A percentile compares a stretch with the other conserved stretches of the same genome.
phyloP scores from a whole-genome alignment of 1,140 invertebrate genomes.

The Drosophila tani region DNA sequence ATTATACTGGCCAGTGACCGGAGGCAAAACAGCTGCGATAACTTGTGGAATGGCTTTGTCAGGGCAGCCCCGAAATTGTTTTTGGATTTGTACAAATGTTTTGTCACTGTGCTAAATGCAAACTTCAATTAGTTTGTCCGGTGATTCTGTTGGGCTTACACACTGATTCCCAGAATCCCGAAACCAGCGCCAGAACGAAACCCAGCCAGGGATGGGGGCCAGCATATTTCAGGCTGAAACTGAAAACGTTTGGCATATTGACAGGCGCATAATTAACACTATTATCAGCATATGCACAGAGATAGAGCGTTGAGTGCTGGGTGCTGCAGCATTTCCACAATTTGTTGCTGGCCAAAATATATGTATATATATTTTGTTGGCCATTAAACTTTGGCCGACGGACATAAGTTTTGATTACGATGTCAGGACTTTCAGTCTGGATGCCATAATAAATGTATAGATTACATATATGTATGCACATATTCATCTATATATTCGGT shows the following conservation, averaged over 20 bases:
- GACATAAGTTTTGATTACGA: slow-evolving; percentile 67
- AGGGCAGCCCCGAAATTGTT: slow-evolving; percentile 30
- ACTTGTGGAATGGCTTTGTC: slow-evolving; percentile 49
- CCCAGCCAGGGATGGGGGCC: background rate
- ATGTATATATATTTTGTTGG: slow-evolving; percentile 47
- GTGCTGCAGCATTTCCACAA: slow-evolving; percentile 23
- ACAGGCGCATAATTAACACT: slow-evolving; percentile 79
- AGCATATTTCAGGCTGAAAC: slow-evolving; percentile 63
- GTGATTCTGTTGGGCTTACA: slow-evolving; percentile 40
- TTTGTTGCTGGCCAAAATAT: slow-evolving; percentile 30
- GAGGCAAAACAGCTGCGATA: slow-evolving; percentile 47
- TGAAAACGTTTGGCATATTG: slow-evolving; percentile 71
- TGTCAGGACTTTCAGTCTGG: slow-evolving; percentile 26
- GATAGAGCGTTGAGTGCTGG: slow-evolving; percentile 23
- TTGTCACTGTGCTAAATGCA: slow-evolving; percentile 65
- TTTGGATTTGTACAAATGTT: slow-evolving; percentile 65
- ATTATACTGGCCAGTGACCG: slow-evolving; percentile 7
- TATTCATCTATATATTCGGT: background rate
- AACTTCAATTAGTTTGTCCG: slow-evolving; percentile 68
- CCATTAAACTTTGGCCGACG: slow-evolving; percentile 58
- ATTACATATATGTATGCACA: background rate
- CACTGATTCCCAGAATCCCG: slow-evolving; percentile 16
- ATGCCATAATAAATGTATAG: slow-evolving; percentile 19
- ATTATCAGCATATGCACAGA: slow-evolving; percentile 63
- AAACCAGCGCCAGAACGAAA: slow-evolving; percentile 17